These are phyloP conservation scores for Apis cerana DNA, from an alignment of 1,140 invertebrate genomes.

Conservation along the genomic window DNA sequence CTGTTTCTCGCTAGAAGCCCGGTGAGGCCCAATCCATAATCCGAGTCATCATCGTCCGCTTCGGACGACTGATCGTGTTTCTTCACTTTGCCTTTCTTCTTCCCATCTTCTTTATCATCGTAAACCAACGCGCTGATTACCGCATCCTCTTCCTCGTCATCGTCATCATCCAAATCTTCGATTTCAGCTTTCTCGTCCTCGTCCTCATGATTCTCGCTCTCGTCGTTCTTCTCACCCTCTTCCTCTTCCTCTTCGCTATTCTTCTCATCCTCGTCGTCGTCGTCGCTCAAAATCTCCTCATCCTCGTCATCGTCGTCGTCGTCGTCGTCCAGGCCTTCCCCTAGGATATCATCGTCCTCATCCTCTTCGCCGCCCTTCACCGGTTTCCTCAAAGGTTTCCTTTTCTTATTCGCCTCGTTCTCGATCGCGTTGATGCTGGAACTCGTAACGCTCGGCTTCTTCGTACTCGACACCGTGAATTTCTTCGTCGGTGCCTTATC, in stretches of 20 bases:
- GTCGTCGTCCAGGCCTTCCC: conserved; percentile 57
- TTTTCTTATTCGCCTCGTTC: conserved; percentile 60
- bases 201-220: conserved; percentile 45
- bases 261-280: conserved; percentile 60
- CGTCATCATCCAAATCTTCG: conserved; percentile 64
- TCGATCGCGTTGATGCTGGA: conserved; percentile 70
- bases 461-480: conserved; percentile 54
- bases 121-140: conserved; percentile 69
- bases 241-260: conserved; percentile 48
- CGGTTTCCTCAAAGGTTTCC: conserved; percentile 53
- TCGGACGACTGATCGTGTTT: conserved; percentile 56
- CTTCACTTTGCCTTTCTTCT: conserved; percentile 57
- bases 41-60: conserved; percentile 69
- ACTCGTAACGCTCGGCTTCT: conserved; percentile 66
- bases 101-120: conserved; percentile 63
- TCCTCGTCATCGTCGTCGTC: conserved; percentile 68
- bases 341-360: conserved; percentile 66
- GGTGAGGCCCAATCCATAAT: conserved; percentile 69
- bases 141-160: conserved; percentile 68
- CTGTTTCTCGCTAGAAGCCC: conserved; percentile 68
- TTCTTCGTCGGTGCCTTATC: conserved; percentile 52
- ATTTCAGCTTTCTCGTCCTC: conserved; percentile 59
- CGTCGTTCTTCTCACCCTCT: conserved; percentile 57
- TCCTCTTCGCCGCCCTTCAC: conserved; percentile 65
- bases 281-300: conserved; percentile 50